These are phyloP conservation scores for Seira sanloemensis DNA, from an alignment of 2,888 invertebrate species.

Conservation along the genomic window DNA sequence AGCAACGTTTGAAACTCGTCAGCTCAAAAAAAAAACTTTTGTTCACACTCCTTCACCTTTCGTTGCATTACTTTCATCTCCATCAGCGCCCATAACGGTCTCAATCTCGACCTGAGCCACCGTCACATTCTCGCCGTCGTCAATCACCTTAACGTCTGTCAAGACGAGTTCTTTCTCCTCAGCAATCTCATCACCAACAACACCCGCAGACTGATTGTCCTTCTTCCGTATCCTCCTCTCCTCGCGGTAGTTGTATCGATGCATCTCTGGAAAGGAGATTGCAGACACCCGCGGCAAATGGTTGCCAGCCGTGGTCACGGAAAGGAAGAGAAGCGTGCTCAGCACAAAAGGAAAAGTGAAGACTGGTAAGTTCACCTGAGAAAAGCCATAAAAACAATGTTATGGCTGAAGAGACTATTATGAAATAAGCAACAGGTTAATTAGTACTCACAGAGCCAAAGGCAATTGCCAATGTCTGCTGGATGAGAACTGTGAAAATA, in stretches of 20 bases:
- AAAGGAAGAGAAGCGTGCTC: constrained; percentile 75
- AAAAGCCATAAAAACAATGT: constrained; percentile 10
- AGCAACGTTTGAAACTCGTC: too few relatives aligned
- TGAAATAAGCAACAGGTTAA: background rate
- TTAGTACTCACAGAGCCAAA: constrained; percentile 74
- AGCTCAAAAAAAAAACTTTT: too few relatives aligned
- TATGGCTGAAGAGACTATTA: background rate
- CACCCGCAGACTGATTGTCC: constrained; percentile 1
- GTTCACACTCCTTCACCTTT: too few relatives aligned
- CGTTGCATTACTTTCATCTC: background rate
- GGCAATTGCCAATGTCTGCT: constrained; percentile 74
- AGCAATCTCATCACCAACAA: constrained; percentile 41
- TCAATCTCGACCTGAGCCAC: background rate
- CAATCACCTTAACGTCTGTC: constrained; percentile 68
- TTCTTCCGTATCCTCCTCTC: background rate
- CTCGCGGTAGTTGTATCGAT: constrained; percentile 74
- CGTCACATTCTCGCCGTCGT: background rate
- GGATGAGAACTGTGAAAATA: constrained; percentile 75
- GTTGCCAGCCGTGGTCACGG: constrained; percentile 74
- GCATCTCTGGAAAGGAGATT: constrained; percentile 76
- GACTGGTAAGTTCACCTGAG: constrained; percentile 74
- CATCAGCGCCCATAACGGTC: background rate
- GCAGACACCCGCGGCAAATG: constrained; percentile 74
- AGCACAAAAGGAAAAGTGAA: constrained; percentile 76
- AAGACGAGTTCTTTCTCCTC: constrained; percentile 70